Conservation (phyloP, 2,888 invertebrate species). For the Hetaerina titia region DNA sequence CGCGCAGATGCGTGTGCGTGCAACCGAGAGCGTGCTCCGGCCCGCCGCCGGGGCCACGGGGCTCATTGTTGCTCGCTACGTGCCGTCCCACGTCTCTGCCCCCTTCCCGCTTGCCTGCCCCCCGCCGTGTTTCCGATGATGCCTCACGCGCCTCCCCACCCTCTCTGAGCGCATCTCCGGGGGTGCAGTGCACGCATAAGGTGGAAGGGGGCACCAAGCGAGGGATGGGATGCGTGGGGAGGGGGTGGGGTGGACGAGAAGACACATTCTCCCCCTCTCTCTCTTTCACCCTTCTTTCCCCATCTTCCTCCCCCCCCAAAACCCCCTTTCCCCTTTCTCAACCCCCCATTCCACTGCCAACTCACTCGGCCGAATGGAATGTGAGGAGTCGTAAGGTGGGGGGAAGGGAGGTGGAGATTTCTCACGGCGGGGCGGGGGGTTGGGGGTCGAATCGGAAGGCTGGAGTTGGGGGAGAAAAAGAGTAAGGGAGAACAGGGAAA, state of each 20-base stretch:
- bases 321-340: background rate
- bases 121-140: too few relatives aligned
- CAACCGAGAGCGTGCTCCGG: background rate
- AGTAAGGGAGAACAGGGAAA: background rate
- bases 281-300: too few relatives aligned
- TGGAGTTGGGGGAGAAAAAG: background rate
- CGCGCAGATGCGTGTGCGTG: background rate
- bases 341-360: too few relatives aligned
- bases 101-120: background rate
- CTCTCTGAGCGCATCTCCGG: constrained; percentile 6
- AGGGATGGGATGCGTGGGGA: too few relatives aligned
- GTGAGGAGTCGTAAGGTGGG: background rate
- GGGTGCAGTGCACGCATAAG: background rate
- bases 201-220: background rate
- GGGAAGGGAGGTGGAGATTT: background rate
- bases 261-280: too few relatives aligned
- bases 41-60: background rate
- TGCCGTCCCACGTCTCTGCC: background rate
- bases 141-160: background rate
- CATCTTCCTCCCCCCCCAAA: background rate
- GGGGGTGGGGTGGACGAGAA: too few relatives aligned
- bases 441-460: background rate
- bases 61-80: background rate
- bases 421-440: background rate
- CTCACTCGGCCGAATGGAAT: background rate